These are phyloP conservation scores for Unio pictorum DNA, from an alignment of 2,888 invertebrate species.

Conservation along the genomic window DNA sequence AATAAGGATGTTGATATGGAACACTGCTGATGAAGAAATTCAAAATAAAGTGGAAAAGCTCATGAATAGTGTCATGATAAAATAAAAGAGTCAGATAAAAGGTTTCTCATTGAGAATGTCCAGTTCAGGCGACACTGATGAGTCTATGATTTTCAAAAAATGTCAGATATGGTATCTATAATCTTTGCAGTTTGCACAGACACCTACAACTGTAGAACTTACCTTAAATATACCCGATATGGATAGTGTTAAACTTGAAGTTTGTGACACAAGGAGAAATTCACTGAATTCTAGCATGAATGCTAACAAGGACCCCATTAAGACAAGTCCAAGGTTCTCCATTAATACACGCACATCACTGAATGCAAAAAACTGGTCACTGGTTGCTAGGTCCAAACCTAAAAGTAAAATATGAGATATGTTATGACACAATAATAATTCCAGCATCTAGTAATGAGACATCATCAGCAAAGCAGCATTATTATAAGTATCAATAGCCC, in stretches of 20 bases:
- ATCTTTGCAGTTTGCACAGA: too few relatives aligned
- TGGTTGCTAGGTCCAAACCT: constrained; percentile 74
- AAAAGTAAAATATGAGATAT: constrained; percentile 35
- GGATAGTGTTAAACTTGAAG: constrained; percentile 95
- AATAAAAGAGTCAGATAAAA: too few relatives aligned
- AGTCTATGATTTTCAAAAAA: too few relatives aligned
- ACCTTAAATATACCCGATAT: constrained; percentile 98
- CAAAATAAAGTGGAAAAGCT: too few relatives aligned
- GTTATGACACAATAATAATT: constrained; percentile 6
- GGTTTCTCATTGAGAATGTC: too few relatives aligned
- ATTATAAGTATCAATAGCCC: too few relatives aligned
- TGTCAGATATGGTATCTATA: too few relatives aligned
- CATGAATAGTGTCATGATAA: too few relatives aligned
- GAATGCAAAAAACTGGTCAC: constrained; percentile 73
- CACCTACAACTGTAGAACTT: constrained; percentile 37
- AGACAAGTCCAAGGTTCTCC: constrained; percentile 68
- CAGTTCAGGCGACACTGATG: too few relatives aligned
- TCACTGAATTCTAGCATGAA: constrained; percentile 82
- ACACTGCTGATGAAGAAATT: too few relatives aligned
- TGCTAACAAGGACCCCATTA: constrained; percentile 67
- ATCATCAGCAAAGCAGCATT: too few relatives aligned
- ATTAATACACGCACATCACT: constrained; percentile 64
- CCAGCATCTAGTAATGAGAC: background rate
- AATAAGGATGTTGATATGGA: too few relatives aligned
- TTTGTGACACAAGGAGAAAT: constrained; percentile 91